These are phyloP conservation scores for Sesia bembeciformis DNA, from an alignment of 2,888 invertebrate species.

Conservation along the genomic window DNA sequence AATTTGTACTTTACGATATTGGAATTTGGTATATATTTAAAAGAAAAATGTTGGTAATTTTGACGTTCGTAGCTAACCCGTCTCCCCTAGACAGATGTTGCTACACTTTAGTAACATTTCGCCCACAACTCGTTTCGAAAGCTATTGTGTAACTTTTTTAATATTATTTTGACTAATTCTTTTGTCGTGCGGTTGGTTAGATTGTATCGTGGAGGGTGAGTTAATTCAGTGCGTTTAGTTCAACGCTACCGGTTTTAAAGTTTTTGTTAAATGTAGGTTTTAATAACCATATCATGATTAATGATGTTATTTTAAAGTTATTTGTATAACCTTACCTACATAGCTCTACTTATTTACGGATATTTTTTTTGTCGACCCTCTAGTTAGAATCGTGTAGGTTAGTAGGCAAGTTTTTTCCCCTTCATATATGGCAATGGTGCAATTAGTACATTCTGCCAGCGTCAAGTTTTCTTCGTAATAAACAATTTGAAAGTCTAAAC, in stretches of 20 bases:
- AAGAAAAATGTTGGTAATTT: background rate
- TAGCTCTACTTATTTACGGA: no score
- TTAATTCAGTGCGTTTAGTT: conserved; percentile 54
- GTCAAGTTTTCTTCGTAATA: no score
- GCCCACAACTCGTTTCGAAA: conserved; percentile 60
- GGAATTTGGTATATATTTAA: background rate
- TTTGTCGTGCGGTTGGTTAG: conserved; percentile 70
- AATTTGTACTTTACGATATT: background rate
- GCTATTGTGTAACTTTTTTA: conserved; percentile 61
- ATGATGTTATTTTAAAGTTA: conserved; percentile 15
- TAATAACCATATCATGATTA: conserved; percentile 24
- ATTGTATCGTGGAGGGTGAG: conserved; percentile 54
- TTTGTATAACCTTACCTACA: no score
- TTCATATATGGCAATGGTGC: no score
- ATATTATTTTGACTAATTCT: conserved; percentile 69
- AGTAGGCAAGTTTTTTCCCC: no score
- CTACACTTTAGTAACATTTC: conserved; percentile 72
- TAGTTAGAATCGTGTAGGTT: no score
- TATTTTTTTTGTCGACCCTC: no score
- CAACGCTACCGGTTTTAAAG: conserved; percentile 45
- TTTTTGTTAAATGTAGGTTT: conserved; percentile 28
- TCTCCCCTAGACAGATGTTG: conserved; percentile 70
- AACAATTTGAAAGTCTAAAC: no score
- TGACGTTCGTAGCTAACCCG: conserved; percentile 2
- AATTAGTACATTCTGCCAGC: no score